Evolutionary conservation across 2,797 vertebrate genomes (phyloP), one percentile per base, ranked within the genome.

Genomic region (Anguilla anguilla): DNA sequence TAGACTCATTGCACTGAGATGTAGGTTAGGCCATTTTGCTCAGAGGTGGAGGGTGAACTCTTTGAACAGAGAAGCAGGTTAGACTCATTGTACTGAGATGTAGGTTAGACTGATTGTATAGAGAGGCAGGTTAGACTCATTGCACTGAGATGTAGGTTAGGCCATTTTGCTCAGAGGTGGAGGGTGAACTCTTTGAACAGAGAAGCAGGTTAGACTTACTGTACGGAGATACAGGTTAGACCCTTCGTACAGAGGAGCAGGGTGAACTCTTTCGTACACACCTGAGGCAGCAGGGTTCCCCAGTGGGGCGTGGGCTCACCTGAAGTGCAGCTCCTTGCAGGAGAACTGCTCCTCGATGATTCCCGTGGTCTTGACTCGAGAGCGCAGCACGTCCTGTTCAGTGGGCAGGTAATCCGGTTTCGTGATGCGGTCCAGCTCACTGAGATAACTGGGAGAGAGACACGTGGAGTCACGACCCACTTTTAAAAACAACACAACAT

Each of bases 341-440:
- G 95, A 93, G 93, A 99, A 99, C 93, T 98, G 97, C 94, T 98
- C 97, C 92, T 99, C 98, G 2, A 98, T 98, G 94, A 99, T 99
- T 93, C 98, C 98, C 2, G 98, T 99, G 85, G 98, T 99, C 94
- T 99, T 99, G 93, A 99, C 98, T 93, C 98, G 96, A 93, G 98
- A 99, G 72, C 98, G 95, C 85, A 99, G 96, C 92, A 99, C 98
- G 0, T 99, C 98, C 94, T 99, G 98, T 92, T 99, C 98, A 2
- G 95, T 97, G 88, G 98, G 98, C 19, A 99, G 89, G 91, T 97
- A 99, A 2, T 95, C 93, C 0, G 97, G 0, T 49, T 95, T 94
- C 3, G 96, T 96, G 94, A 99, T 98, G 93, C 98, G 93, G 88
- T 99, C 98, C 95, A 99, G 93, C 90, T 99, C 97, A 90, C 96